Evolutionary conservation across 1,140 invertebrate species (phyloP).

Genomic region (Brachionus plicatilis): DNA sequence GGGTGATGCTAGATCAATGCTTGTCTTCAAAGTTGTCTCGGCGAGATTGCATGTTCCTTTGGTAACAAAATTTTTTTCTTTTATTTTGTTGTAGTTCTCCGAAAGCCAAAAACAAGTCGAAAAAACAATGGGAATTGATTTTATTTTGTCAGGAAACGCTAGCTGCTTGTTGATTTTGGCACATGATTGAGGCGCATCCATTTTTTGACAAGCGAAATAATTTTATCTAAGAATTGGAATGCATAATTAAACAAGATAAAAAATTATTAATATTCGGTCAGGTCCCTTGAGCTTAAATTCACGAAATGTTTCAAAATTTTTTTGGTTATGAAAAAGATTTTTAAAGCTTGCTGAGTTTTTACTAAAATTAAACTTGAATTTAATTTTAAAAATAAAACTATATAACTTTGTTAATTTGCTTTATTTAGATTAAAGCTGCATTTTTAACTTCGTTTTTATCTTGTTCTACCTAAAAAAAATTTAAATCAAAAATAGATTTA

Average conservation of each 20-base stretch:
- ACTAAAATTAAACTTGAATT: background rate
- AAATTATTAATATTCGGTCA: background rate
- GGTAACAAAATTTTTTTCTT: background rate
- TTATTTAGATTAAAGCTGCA: background rate
- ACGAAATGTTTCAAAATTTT: background rate
- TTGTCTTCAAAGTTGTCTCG: background rate
- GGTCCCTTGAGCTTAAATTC: background rate
- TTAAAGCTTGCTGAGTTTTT: background rate
- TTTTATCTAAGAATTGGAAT: background rate
- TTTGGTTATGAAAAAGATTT: background rate
- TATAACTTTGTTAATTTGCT: background rate
- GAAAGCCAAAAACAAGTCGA: constrained; percentile 23
- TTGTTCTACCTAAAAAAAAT: background rate
- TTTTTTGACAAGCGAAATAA: constrained; percentile 15
- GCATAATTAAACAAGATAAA: background rate
- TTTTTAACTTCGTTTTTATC: constrained; percentile 1
- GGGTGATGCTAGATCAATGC: background rate
- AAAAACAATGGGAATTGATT: constrained; percentile 25
- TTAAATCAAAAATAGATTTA: no score
- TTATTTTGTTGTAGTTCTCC: constrained; percentile 1
- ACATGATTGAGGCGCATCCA: background rate
- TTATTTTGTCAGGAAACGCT: constrained; percentile 2
- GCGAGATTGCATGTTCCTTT: constrained; percentile 6
- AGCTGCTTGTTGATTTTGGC: background rate
- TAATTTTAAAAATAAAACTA: background rate